A percentile compares a stretch with the other conserved stretches of the same genome.
phyloP scores from a whole-genome alignment of 2,888 invertebrate genomes.

The Agrochola lychnidis region DNA sequence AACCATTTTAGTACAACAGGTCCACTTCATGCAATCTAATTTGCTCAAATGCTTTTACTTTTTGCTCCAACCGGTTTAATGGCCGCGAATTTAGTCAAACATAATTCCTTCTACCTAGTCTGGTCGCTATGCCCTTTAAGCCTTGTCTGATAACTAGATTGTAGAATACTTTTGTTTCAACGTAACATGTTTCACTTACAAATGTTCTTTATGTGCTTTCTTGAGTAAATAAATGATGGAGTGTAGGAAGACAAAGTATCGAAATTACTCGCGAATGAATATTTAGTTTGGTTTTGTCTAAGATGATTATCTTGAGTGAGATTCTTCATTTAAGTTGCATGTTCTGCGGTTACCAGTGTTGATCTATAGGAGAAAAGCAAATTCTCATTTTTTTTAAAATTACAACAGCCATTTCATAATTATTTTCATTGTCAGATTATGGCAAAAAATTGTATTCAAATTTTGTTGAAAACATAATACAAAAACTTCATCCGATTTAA shows the following conservation, averaged over 20 bases:
- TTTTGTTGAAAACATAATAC: slow-evolving; percentile 40
- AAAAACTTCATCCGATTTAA: slow-evolving; percentile 60
- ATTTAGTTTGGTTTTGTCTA: slow-evolving; percentile 10
- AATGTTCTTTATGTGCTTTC: slow-evolving; percentile 24
- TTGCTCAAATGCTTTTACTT: slow-evolving; percentile 35
- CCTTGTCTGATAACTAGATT: slow-evolving; percentile 75
- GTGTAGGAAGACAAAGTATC: slow-evolving; percentile 16
- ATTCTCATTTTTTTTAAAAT: not conserved
- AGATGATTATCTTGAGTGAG: not conserved
- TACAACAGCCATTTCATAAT: not conserved
- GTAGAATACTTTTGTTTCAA: slow-evolving; percentile 53
- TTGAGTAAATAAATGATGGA: slow-evolving; percentile 35
- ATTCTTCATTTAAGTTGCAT: not conserved
- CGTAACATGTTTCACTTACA: slow-evolving; percentile 30
- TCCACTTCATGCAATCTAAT: slow-evolving; percentile 39
- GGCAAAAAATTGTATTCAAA: slow-evolving; percentile 25
- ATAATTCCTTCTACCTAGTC: slow-evolving; percentile 67
- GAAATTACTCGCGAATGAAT: slow-evolving; percentile 16
- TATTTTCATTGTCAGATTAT: slow-evolving; percentile 27
- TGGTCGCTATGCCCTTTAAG: slow-evolving; percentile 74
- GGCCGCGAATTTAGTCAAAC: slow-evolving; percentile 72
- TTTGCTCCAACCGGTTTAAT: slow-evolving; percentile 47
- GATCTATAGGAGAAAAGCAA: not conserved
- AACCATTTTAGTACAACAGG: slow-evolving; percentile 27
- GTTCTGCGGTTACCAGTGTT: not conserved